Conservation (phyloP, 2,888 invertebrate genomes). For the Nephrotoma flavescens region DNA sequence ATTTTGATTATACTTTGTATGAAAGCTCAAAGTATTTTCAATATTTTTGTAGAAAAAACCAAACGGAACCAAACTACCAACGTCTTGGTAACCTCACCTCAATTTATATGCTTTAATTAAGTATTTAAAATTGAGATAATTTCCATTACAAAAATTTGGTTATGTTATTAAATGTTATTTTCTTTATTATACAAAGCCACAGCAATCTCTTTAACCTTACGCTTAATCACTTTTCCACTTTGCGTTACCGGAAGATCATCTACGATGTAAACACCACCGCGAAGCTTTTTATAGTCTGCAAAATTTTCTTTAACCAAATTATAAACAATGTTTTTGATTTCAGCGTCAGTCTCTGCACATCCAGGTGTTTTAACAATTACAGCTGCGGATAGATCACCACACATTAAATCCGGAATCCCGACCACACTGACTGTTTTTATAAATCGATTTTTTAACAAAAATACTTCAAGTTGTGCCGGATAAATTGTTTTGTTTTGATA, state of each 20-base stretch:
- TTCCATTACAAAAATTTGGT: too few relatives aligned
- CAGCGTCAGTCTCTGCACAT: slow-evolving; percentile 6
- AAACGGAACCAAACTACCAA: too few relatives aligned
- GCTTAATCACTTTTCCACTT: neutral
- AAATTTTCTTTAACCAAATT: slow-evolving; percentile 14
- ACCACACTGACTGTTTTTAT: neutral
- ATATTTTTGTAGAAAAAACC: too few relatives aligned
- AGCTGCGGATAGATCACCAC: neutral
- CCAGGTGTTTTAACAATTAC: slow-evolving; percentile 9
- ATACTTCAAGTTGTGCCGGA: slow-evolving; percentile 23
- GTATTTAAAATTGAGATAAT: too few relatives aligned
- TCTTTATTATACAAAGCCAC: neutral
- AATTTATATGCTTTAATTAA: too few relatives aligned
- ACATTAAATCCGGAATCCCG: neutral
- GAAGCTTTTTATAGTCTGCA: slow-evolving; percentile 6
- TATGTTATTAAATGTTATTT: neutral
- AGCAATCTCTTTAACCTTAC: neutral
- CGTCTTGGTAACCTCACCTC: too few relatives aligned
- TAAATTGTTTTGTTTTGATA: slow-evolving; percentile 9
- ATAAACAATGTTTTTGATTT: slow-evolving; percentile 9
- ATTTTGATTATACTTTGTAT: too few relatives aligned
- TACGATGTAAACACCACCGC: slow-evolving; percentile 8
- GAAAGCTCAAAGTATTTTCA: too few relatives aligned
- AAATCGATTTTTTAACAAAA: slow-evolving; percentile 13
- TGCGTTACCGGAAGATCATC: slow-evolving; percentile 6